A percentile compares a stretch with the other conserved stretches of the same genome.
phyloP scores from a whole-genome alignment of 2,888 invertebrate species.

The Catocala nupta region DNA sequence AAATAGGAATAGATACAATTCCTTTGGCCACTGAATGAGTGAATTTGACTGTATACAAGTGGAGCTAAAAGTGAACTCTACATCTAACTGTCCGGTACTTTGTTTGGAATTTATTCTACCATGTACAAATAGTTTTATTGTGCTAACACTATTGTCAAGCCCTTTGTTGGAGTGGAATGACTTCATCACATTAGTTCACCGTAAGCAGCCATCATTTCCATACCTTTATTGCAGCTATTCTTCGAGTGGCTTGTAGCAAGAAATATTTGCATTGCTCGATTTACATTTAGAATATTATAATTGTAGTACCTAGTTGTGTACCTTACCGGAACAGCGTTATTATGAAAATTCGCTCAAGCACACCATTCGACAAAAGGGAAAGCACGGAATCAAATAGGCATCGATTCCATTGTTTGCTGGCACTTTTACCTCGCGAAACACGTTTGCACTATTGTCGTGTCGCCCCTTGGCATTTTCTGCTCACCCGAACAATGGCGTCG shows the following conservation, averaged over 20 bases:
- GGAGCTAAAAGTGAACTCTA: too few relatives aligned
- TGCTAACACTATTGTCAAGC: slow-evolving; percentile 1
- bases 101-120: not conserved
- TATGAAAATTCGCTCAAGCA: slow-evolving; percentile 66
- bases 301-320: slow-evolving; percentile 48
- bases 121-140: not conserved
- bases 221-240: not conserved
- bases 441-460: slow-evolving; percentile 71
- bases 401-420: slow-evolving; percentile 73
- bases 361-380: slow-evolving; percentile 71
- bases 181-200: slow-evolving; percentile 5
- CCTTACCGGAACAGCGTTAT: slow-evolving; percentile 57
- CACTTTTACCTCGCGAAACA: slow-evolving; percentile 73
- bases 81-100: too few relatives aligned
- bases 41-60: too few relatives aligned
- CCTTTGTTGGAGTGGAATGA: slow-evolving; percentile 2
- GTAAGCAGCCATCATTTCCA: not conserved
- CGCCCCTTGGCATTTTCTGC: slow-evolving; percentile 61
- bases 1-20: too few relatives aligned
- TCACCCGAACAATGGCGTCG: slow-evolving; percentile 69
- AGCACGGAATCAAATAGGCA: slow-evolving; percentile 74
- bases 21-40: too few relatives aligned
- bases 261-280: slow-evolving; percentile 8
- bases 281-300: slow-evolving; percentile 33
- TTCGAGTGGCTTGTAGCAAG: not conserved